Percentiles rank a stretch among this genome's conserved stretches.
Evolutionary conservation across 2,113 vertebrate species (phyloP).

Genomic region (Calidris pygmaea): DNA sequence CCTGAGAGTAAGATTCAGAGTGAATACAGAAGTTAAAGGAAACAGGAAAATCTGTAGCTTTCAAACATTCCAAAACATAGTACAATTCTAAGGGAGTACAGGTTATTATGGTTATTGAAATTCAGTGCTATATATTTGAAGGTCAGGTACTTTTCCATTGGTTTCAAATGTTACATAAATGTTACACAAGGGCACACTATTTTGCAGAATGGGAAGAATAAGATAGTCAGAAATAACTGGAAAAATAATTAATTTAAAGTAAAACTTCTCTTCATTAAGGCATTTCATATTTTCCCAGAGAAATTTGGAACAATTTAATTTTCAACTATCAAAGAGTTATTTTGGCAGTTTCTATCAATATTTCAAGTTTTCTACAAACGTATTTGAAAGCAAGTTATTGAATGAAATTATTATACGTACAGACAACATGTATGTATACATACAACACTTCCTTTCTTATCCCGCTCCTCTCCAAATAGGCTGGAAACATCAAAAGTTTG

Average conservation of each 20-base stretch:
- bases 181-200: fast-evolving
- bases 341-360: neutral
- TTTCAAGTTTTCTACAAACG: neutral
- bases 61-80: neutral
- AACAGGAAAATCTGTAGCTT: fast-evolving
- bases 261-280: neutral
- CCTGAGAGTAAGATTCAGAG: neutral
- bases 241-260: neutral
- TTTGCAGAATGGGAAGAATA: neutral
- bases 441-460: neutral
- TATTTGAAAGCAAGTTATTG: neutral
- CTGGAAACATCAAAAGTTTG: neutral
- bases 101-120: neutral
- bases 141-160: neutral
- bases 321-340: neutral
- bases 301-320: neutral
- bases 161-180: neutral
- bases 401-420: neutral
- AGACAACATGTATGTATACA: neutral
- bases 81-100: neutral
- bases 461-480: neutral
- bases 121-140: neutral
- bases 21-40: neutral
- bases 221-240: neutral
- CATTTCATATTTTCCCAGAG: neutral